phyloP scores from a whole-genome alignment of 1,140 invertebrate species.

The Ylistrum balloti region DNA sequence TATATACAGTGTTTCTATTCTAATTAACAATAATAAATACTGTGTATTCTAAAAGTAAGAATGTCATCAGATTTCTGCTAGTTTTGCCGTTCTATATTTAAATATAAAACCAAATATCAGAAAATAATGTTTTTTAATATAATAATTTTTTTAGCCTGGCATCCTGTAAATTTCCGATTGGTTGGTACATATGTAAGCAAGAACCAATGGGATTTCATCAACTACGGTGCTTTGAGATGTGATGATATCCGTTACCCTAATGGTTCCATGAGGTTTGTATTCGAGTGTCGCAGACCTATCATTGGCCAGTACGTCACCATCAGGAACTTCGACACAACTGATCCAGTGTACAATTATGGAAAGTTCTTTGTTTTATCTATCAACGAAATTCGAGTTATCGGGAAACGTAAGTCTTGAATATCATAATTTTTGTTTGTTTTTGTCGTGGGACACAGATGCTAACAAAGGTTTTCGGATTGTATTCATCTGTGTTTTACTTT shows the following conservation, averaged over 20 bases:
- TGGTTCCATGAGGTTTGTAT: constrained; percentile 42
- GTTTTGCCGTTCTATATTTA: too few relatives aligned
- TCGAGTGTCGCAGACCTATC: constrained; percentile 53
- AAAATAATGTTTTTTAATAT: too few relatives aligned
- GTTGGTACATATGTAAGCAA: constrained; percentile 58
- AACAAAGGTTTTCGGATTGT: too few relatives aligned
- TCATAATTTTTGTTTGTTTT: too few relatives aligned
- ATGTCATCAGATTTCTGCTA: too few relatives aligned
- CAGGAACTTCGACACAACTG: constrained; percentile 57
- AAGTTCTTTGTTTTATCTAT: constrained; percentile 16
- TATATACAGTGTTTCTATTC: too few relatives aligned
- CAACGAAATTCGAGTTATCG: constrained; percentile 43
- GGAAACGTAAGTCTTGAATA: constrained; percentile 54
- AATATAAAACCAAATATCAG: too few relatives aligned
- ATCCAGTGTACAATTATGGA: not conserved
- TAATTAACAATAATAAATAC: too few relatives aligned
- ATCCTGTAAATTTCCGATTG: constrained; percentile 50
- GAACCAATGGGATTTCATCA: constrained; percentile 57
- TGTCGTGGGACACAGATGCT: too few relatives aligned
- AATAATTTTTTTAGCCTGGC: constrained; percentile 48
- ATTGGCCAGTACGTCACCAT: constrained; percentile 55
- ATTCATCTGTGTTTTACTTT: too few relatives aligned
- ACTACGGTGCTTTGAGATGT: constrained; percentile 55
- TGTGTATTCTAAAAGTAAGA: too few relatives aligned
- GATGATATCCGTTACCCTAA: constrained; percentile 53